Evolutionary conservation across 2,888 invertebrate genomes (phyloP), one percentile per base, ranked within the genome.

Genomic region (Nomada hirtipes): DNA sequence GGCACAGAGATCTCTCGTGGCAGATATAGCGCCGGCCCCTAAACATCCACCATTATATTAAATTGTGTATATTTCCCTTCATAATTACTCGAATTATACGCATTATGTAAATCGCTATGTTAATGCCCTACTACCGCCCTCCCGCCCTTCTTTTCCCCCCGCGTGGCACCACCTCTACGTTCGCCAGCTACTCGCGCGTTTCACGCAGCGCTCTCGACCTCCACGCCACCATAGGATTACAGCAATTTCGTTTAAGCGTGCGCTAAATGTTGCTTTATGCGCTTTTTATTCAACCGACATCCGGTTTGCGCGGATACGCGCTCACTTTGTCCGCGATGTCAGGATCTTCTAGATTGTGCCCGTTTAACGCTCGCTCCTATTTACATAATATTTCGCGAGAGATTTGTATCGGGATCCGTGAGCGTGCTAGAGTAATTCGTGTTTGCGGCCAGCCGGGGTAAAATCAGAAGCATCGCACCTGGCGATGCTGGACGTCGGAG

Each of bases 11-110:
- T 91, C 88, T 86, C 74, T 72, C 79, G 84, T 75, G 75, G 78
- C 71, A 89, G 91, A 91, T 91, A 91, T 85, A 87, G 80, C 87
- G 73, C 84, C 79, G 82, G 74, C 84, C 90, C 86, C 89, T 92
- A 92, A 92, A 91, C 91, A 91, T 92, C 91, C 89, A 87, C 92
- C 90, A 93, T 93, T 92, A 92, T 93, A 93, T 92, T 91, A 93
- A 93, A 93, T 93, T 92, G 93, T 93, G 93, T 93, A 93, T 92
- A 93, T 93, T 93, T 92, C 91, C 92, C 91, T 91, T 91, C 90
- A 93, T 93, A 93, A 93, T 93, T 93, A 93, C 93, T 92, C 91
- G 93, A 93, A 93, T 93, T 93, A 93, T 93, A 92, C 91, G 92
- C 92, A 93, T 93, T 93, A 93, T 93, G 93, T 91, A 93, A 93